These are phyloP conservation scores for Iphiclides podalirius DNA, from an alignment of 2,888 invertebrate genomes.

Conservation along the genomic window DNA sequence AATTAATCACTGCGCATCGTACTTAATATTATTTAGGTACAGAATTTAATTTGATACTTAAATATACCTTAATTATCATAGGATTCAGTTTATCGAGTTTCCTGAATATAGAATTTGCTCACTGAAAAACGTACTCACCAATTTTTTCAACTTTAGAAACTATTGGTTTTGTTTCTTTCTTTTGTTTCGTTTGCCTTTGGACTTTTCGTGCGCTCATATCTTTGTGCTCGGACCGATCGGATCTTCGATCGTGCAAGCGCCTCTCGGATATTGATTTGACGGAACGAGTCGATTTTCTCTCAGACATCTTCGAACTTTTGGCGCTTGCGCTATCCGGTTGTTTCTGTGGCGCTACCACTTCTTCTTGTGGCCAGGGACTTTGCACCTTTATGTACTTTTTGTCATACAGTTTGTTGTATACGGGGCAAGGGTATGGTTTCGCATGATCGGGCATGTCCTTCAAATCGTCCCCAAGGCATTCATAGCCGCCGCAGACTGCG, in stretches of 20 bases:
- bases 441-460: conserved; percentile 50
- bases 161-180: conserved; percentile 46
- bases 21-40: too few relatives aligned
- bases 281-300: conserved; percentile 29
- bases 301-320: conserved; percentile 44
- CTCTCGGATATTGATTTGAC: conserved; percentile 38
- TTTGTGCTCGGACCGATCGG: conserved; percentile 10
- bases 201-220: conserved; percentile 12
- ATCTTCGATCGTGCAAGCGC: conserved; percentile 6
- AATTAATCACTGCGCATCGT: too few relatives aligned
- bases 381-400: conserved; percentile 50
- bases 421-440: conserved; percentile 67
- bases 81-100: too few relatives aligned
- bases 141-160: conserved; percentile 38
- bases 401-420: conserved; percentile 68
- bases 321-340: conserved; percentile 36
- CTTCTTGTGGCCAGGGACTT: conserved; percentile 59
- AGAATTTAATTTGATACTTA: too few relatives aligned
- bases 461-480: conserved; percentile 63
- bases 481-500: conserved; percentile 66
- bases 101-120: too few relatives aligned
- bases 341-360: conserved; percentile 36
- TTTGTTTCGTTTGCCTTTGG: conserved; percentile 40
- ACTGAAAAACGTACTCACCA: too few relatives aligned
- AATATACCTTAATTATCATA: too few relatives aligned